Base-by-base conservation (phyloP, 2,113 vertebrate species). In the Rhinoderma darwinii region DNA sequence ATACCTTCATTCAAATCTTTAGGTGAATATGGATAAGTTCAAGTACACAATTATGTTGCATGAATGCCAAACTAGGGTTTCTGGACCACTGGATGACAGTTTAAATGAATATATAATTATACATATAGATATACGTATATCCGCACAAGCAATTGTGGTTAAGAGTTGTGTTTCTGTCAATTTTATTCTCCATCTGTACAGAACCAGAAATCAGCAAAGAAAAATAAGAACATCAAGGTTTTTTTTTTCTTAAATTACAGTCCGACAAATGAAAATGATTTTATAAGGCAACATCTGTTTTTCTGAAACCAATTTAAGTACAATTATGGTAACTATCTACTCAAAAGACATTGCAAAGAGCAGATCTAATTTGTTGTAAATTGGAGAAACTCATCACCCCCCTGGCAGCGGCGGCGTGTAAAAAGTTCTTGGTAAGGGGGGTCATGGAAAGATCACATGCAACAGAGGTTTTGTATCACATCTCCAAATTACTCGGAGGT, bases 321-420 rank as follows among this genome's bases (percentile, higher is more conserved):
- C 84, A 86, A 86, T 86, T 86, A 86, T 80, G 63, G 77, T 86
- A 86, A 86, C 84, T 86, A 86, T 86, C 84, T 86, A 66, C 61
- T 86, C 84, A 86, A 80, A 86, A 86, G 84, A 86, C 76, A 86
- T 86, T 56, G 76, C 84, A 86, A 80, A 86, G 84, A 79, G 61
- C 84, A 72, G 75, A 86, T 80, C 61, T 86, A 86, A 80, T 86
- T 80, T 79, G 76, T 80, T 56, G 44, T 80, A 86, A 79, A 80
- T 80, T 79, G 75, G 47, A 80, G 75, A 79, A 85, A 63, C 73
- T 77, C 83, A 77, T 85, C 83, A 27, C 54, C 54, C 83, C 72
- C 83, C 50, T 50, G 37, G 72, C 84, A 30, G 61, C 25, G n/a
- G 44, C 76, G 68, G 44, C 43, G 63, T 68, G 84, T 80, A 86